Percentiles rank a stretch among this genome's conserved stretches.
These are phyloP conservation scores for Ibidorhyncha struthersii DNA, from an alignment of 2,113 vertebrate genomes.

Conservation along the genomic window DNA sequence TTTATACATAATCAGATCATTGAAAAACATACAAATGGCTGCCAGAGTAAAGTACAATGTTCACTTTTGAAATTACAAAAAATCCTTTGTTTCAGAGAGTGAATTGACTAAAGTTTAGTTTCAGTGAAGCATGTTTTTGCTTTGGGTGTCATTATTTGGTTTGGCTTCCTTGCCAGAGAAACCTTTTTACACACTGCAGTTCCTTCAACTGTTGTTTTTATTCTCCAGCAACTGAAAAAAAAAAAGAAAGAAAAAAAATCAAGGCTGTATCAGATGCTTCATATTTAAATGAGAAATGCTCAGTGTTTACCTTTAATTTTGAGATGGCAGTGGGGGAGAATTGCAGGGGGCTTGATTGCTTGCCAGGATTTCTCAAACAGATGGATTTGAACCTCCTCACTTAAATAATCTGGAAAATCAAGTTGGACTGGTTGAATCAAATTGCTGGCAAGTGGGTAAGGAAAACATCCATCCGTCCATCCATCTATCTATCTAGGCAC, in stretches of 20 bases:
- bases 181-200: slow-evolving; percentile 71
- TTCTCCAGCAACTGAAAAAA: slow-evolving; percentile 57
- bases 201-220: slow-evolving; percentile 75
- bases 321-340: slow-evolving; percentile 56
- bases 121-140: slow-evolving; percentile 83
- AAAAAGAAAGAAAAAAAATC: neutral
- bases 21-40: slow-evolving; percentile 79
- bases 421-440: slow-evolving; percentile 76
- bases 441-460: slow-evolving; percentile 61
- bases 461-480: slow-evolving; percentile 42
- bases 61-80: slow-evolving; percentile 82
- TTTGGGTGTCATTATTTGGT: slow-evolving; percentile 84
- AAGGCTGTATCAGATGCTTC: slow-evolving; percentile 61
- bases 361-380: slow-evolving; percentile 73
- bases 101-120: slow-evolving; percentile 78
- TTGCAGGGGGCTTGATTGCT: slow-evolving; percentile 62
- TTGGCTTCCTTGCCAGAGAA: slow-evolving; percentile 77
- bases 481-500: neutral
- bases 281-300: slow-evolving; percentile 73
- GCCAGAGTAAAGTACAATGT: slow-evolving; percentile 80
- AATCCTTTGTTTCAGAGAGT: slow-evolving; percentile 81
- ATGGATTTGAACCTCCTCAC: slow-evolving; percentile 71
- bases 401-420: slow-evolving; percentile 80
- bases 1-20: slow-evolving; percentile 80
- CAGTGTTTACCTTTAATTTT: slow-evolving; percentile 75